A percentile compares a stretch with the other conserved stretches of the same genome.
phyloP scores from a whole-genome alignment of 2,797 vertebrate species.

The Spinibarbus caldwelli region DNA sequence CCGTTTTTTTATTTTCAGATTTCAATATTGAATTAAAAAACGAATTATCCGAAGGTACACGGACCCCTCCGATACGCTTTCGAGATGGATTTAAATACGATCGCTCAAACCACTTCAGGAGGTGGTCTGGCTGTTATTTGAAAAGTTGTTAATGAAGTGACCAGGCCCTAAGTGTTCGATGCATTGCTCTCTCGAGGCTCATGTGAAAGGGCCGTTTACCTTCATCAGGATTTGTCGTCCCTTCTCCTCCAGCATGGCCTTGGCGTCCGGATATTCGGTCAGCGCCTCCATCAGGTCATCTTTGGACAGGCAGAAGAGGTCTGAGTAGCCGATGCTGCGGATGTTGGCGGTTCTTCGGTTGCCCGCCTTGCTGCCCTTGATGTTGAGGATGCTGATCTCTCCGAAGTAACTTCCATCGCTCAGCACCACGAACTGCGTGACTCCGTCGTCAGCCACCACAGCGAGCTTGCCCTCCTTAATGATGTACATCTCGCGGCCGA shows the following conservation, averaged over 20 bases:
- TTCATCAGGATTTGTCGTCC: conserved; percentile 96
- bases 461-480: conserved; percentile 97
- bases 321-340: conserved; percentile 94
- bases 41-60: no score
- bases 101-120: no score
- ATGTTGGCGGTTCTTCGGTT: conserved; percentile 97
- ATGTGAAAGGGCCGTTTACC: conserved; percentile 13
- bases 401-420: conserved; percentile 96
- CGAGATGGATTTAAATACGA: no score
- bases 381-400: conserved; percentile 97
- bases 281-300: conserved; percentile 97
- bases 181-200: background rate
- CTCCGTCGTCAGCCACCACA: conserved; percentile 92
- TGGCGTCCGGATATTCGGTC: conserved; percentile 95
- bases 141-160: no score
- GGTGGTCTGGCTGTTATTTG: no score
- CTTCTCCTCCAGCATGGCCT: conserved; percentile 95
- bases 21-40: no score
- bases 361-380: conserved; percentile 94
- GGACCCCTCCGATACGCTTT: no score
- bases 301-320: conserved; percentile 96
- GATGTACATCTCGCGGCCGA: conserved; percentile 98
- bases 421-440: conserved; percentile 92
- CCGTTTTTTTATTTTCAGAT: no score
- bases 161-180: background rate